A percentile compares a stretch with the other conserved stretches of the same genome.
Conservation (phyloP, 2,797 vertebrate species). For the Sphaeramia orbicularis region DNA sequence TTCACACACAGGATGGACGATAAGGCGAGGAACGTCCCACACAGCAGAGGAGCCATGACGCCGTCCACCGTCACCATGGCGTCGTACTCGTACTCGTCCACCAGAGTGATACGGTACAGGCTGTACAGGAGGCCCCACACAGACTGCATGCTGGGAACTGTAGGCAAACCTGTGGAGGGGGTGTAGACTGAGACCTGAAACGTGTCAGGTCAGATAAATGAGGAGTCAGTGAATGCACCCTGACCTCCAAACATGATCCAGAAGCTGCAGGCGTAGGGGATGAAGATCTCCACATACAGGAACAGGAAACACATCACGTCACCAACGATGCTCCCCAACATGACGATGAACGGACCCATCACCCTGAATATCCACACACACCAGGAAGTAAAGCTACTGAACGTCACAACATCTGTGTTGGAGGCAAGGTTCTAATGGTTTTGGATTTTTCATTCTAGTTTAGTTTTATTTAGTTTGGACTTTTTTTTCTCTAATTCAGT, state of each 20-base stretch:
- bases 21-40: constrained; percentile 79
- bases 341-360: constrained; percentile 82
- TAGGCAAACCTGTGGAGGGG: constrained; percentile 46
- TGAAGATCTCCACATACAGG: constrained; percentile 80
- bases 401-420: too few relatives aligned
- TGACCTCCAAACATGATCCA: constrained; percentile 85
- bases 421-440: too few relatives aligned
- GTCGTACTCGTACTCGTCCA: constrained; percentile 81
- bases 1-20: constrained; percentile 82
- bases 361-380: constrained; percentile 54
- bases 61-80: constrained; percentile 72
- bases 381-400: too few relatives aligned
- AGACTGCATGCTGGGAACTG: constrained; percentile 79
- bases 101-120: constrained; percentile 81
- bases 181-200: too few relatives aligned
- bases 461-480: too few relatives aligned
- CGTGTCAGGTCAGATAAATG: background rate
- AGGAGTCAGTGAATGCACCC: background rate
- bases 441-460: too few relatives aligned
- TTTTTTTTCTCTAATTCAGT: too few relatives aligned
- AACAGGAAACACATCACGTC: constrained; percentile 83
- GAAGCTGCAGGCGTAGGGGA: constrained; percentile 83
- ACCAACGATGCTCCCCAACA: constrained; percentile 76
- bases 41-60: constrained; percentile 81
- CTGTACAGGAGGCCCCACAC: constrained; percentile 78